Conservation (phyloP, 2,113 vertebrate genomes). For the Oncorhynchus keta region DNA sequence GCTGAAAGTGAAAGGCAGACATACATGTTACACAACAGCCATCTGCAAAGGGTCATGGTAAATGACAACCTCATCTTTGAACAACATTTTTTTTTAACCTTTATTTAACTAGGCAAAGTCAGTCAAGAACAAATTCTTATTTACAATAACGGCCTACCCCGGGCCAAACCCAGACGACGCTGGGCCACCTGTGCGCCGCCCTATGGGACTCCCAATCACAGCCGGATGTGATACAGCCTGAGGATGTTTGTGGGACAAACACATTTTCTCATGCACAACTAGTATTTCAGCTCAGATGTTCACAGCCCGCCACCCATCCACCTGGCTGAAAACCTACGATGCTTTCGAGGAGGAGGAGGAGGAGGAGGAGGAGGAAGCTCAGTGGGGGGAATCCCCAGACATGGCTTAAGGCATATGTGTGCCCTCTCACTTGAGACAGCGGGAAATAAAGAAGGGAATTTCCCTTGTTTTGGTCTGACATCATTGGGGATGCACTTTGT, state of each 20-base stretch:
- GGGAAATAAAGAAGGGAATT: constrained; percentile 52
- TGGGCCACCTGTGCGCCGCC: too few relatives aligned
- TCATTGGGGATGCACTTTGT: constrained; percentile 57
- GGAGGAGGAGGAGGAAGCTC: constrained; percentile 21
- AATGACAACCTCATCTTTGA: background rate
- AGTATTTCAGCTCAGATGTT: background rate
- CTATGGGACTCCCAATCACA: too few relatives aligned
- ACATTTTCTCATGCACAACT: background rate
- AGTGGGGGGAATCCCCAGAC: constrained; percentile 64
- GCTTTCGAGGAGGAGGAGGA: constrained; percentile 8
- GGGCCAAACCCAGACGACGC: too few relatives aligned
- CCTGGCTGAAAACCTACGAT: constrained; percentile 46
- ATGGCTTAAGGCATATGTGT: constrained; percentile 54
- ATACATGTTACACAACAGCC: background rate
- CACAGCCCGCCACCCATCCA: constrained; percentile 25
- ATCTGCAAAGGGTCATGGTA: constrained; percentile 24
- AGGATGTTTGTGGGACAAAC: constrained; percentile 33
- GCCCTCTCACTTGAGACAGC: constrained; percentile 64
- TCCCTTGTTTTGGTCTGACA: constrained; percentile 56
- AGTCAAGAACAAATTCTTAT: too few relatives aligned
- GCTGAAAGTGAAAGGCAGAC: background rate
- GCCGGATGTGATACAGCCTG: background rate
- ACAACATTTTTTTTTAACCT: constrained; percentile 9
- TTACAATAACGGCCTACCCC: too few relatives aligned
- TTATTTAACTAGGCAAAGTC: too few relatives aligned